These are phyloP conservation scores for Dolichopus griseipennis DNA, from an alignment of 2,888 invertebrate genomes.

Conservation along the genomic window DNA sequence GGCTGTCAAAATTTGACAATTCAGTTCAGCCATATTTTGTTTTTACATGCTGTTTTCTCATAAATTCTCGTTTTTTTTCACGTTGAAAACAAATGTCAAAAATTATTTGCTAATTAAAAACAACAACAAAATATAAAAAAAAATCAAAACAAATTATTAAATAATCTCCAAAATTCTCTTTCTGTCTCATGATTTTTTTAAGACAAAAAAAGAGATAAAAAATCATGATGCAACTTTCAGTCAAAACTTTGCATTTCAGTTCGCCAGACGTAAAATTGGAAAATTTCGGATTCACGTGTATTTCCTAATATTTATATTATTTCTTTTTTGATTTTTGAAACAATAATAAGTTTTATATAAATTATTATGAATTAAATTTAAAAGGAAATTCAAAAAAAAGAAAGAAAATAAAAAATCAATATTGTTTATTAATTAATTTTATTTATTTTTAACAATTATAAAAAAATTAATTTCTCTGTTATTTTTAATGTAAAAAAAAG, in stretches of 20 bases:
- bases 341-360: background rate
- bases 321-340: background rate
- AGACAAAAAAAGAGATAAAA: background rate
- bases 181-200: too few relatives aligned
- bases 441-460: background rate
- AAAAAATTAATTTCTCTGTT: background rate
- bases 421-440: background rate
- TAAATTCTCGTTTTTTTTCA: too few relatives aligned
- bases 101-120: too few relatives aligned
- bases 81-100: too few relatives aligned
- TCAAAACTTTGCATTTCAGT: slow-evolving; percentile 6
- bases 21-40: too few relatives aligned
- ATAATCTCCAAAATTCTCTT: too few relatives aligned
- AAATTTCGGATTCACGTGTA: slow-evolving; percentile 6
- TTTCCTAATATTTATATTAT: background rate
- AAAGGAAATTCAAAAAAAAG: background rate
- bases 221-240: background rate
- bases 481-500: slow-evolving; percentile 5
- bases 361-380: slow-evolving; percentile 2
- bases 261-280: slow-evolving; percentile 1
- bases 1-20: too few relatives aligned
- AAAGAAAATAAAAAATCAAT: background rate
- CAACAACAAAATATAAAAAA: too few relatives aligned
- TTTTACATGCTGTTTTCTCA: too few relatives aligned
- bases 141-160: too few relatives aligned